Evolutionary conservation across 2,888 invertebrate genomes (phyloP).

Genomic region (Pilophorus perplexus): DNA sequence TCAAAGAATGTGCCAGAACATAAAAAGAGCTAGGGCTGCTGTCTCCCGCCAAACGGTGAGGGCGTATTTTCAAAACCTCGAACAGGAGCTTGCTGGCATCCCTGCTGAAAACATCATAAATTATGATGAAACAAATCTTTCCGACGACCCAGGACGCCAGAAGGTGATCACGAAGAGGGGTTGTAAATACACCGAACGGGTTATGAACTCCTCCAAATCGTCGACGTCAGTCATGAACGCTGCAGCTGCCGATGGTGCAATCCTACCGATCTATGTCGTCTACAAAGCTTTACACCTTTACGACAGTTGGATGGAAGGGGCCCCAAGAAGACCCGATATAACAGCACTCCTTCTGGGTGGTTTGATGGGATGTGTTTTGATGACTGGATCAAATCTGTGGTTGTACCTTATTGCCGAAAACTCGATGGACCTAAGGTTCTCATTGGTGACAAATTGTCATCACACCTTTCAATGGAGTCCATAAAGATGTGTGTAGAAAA

Average conservation of each 20-base stretch:
- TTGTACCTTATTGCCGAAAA: conserved; percentile 46
- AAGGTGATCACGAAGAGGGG: conserved; percentile 45
- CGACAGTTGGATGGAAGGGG: conserved; percentile 43
- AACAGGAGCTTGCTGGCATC: neutral
- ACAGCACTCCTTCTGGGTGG: conserved; percentile 50
- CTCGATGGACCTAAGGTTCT: conserved; percentile 41
- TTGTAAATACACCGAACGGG: conserved; percentile 46
- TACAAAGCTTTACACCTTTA: conserved; percentile 46
- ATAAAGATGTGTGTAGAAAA: conserved; percentile 43
- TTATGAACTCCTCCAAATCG: conserved; percentile 45
- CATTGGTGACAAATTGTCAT: conserved; percentile 46
- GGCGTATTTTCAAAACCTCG: neutral
- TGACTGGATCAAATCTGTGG: conserved; percentile 2
- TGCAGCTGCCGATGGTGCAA: conserved; percentile 44
- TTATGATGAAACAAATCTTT: conserved; percentile 41
- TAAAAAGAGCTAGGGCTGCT: conserved; percentile 7
- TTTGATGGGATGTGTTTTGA: conserved; percentile 50
- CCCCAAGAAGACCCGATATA: conserved; percentile 46
- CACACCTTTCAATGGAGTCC: conserved; percentile 42
- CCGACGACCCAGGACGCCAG: conserved; percentile 42
- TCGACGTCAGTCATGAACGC: conserved; percentile 45
- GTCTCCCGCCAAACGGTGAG: neutral
- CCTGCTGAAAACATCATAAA: conserved; percentile 38
- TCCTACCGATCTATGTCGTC: conserved; percentile 46
- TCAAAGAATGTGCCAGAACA: neutral